These are phyloP conservation scores for Umimayanthus kanabou DNA, from an alignment of 92 coral and sea anemone genomes.

Conservation along the genomic window DNA sequence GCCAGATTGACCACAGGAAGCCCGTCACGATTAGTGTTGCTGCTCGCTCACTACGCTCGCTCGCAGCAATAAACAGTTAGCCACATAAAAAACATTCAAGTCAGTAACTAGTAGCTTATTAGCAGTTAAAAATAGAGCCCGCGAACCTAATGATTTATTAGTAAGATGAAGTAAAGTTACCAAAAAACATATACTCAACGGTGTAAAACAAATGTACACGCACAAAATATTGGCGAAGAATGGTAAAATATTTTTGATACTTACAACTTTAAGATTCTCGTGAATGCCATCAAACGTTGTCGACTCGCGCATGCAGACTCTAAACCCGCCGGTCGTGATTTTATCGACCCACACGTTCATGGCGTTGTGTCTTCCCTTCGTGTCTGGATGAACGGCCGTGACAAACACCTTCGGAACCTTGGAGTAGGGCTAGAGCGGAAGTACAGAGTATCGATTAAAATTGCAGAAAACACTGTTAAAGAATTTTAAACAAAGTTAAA, in stretches of 20 bases:
- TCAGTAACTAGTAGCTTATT: no score
- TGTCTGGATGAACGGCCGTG: constrained; percentile 24
- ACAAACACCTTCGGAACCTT: constrained; percentile 21
- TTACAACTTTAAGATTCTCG: constrained; percentile 46
- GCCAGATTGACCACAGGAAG: no score
- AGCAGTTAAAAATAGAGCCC: no score
- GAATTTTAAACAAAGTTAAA: background rate
- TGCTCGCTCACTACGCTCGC: no score
- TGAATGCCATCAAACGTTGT: background rate
- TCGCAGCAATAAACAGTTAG: no score
- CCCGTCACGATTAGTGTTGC: no score
- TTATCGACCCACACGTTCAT: constrained; percentile 54
- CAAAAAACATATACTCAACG: no score
- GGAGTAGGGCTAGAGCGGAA: constrained; percentile 4
- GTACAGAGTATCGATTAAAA: background rate
- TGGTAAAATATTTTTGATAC: background rate
- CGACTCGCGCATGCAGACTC: constrained; percentile 46
- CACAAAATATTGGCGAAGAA: no score
- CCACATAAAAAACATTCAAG: no score
- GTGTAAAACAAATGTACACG: no score
- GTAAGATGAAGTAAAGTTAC: no score
- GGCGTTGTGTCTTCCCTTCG: constrained; percentile 29
- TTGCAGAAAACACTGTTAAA: background rate
- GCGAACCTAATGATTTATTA: no score
- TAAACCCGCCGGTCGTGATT: constrained; percentile 13